Base-by-base conservation (phyloP, 2,113 vertebrate species). In the Sprattus sprattus region DNA sequence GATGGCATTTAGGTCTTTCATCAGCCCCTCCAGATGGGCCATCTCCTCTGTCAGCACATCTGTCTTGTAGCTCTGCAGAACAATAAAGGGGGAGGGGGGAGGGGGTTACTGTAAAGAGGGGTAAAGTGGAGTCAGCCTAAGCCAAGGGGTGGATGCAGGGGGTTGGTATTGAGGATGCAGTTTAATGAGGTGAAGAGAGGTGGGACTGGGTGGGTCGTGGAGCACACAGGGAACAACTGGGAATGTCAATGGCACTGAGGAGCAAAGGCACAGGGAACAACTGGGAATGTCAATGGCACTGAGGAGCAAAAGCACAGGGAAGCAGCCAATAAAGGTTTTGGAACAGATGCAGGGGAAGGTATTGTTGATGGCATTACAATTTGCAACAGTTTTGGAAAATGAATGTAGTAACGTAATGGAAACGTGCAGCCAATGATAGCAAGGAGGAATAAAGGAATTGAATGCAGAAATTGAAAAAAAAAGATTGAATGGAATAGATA, bases 1-100 rank as follows among this genome's bases (percentile, higher is more conserved):
- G 95, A 99, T 99, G 95, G 98, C 98, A 4, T 99, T 99, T 88
- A 99, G 97, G 96, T 99, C 98, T 96, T 99, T 99, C 98, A 99
- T 99, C 44, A 99, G 95, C 93, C 98, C 98, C 95, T 99, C 98
- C 91, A 99, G 97, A 93, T 99, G 98, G 92, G 98, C 97, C 98
- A 99, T 99, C 94, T 99, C 98, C 96, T 99, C 99, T 91, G 97
- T 98, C 93, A 99, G 96, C 95, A 99, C 98, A 90, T 99, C 98
- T 16, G 97, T 96, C 92, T 98, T 97, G 28, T 98, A 99, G 91
- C 94, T 99, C 98, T 99, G 92, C 11, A 86, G 92, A 93, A 93
- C 93, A 96, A 39, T 92, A 92, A 91, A 95, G 46, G 93, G 91
- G 90, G 45, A 45, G 93, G 91, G 90, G 45, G 93, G 10, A 25